A percentile compares a stretch with the other conserved stretches of the same genome.
phyloP scores from a whole-genome alignment of 1,140 invertebrate species.

The Cotesia chilonis region DNA sequence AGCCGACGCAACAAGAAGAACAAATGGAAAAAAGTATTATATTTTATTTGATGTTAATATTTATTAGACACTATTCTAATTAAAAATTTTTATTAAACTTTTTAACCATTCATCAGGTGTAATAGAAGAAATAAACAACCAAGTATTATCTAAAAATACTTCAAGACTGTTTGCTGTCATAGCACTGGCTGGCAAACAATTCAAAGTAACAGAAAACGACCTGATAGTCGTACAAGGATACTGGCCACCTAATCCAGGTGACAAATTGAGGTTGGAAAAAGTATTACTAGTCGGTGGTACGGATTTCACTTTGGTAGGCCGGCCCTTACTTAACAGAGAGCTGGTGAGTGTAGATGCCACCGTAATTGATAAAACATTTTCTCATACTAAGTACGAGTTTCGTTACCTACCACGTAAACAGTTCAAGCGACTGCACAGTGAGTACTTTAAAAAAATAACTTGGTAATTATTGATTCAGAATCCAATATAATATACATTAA shows the following conservation, averaged over 20 bases:
- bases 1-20: constrained; percentile 42
- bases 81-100: no score
- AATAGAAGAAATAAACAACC: constrained; percentile 69
- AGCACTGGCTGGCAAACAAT: constrained; percentile 84
- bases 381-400: constrained; percentile 82
- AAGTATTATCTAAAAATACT: constrained; percentile 66
- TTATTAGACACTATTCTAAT: constrained; percentile 24
- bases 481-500: not conserved
- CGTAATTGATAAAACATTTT: constrained; percentile 89
- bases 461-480: constrained; percentile 16
- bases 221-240: constrained; percentile 83
- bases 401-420: constrained; percentile 80
- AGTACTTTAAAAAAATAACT: constrained; percentile 45
- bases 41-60: constrained; percentile 1
- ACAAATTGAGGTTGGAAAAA: constrained; percentile 87
- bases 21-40: constrained; percentile 44
- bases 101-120: constrained; percentile 53
- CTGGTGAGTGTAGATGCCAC: constrained; percentile 83
- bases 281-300: constrained; percentile 83
- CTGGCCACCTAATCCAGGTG: constrained; percentile 85
- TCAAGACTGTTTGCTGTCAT: constrained; percentile 89
- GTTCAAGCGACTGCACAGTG: constrained; percentile 78
- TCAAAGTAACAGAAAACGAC: constrained; percentile 88
- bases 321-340: constrained; percentile 79
- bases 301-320: constrained; percentile 87